These are phyloP conservation scores for Dascyllus trimaculatus DNA, from an alignment of 2,113 vertebrate genomes.

Conservation along the genomic window DNA sequence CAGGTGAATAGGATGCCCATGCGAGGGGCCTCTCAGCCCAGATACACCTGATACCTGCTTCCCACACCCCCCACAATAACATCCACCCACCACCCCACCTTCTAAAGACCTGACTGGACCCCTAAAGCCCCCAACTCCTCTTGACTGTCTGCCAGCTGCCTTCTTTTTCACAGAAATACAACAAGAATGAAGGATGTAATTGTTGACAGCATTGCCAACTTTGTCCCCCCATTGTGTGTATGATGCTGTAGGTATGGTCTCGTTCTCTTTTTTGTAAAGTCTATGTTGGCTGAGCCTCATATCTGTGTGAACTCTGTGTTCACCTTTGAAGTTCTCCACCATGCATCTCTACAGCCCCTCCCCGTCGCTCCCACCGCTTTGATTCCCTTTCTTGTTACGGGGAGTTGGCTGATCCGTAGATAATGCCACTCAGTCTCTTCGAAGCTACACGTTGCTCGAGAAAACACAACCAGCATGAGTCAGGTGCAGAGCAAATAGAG, in stretches of 20 bases:
- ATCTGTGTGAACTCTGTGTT: slow-evolving; percentile 74
- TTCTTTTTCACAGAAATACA: slow-evolving; percentile 42
- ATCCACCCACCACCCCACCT: slow-evolving; percentile 29
- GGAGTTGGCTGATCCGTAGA: slow-evolving; percentile 67
- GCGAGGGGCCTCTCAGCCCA: slow-evolving; percentile 72
- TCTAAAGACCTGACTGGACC: slow-evolving; percentile 52
- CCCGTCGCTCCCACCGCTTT: slow-evolving; percentile 57
- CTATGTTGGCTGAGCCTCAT: slow-evolving; percentile 67
- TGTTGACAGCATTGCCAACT: slow-evolving; percentile 61
- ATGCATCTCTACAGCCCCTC: slow-evolving; percentile 56
- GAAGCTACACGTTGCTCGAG: not conserved
- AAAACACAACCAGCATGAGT: slow-evolving; percentile 16
- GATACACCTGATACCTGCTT: slow-evolving; percentile 78
- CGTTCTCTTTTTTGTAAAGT: slow-evolving; percentile 39
- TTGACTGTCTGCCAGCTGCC: slow-evolving; percentile 67
- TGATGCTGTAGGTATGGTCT: slow-evolving; percentile 58
- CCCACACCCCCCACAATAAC: slow-evolving; percentile 47
- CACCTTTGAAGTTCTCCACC: slow-evolving; percentile 76
- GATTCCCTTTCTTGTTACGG: slow-evolving; percentile 65
- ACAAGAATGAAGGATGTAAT: slow-evolving; percentile 68
- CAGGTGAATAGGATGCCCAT: slow-evolving; percentile 75
- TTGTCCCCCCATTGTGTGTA: slow-evolving; percentile 27
- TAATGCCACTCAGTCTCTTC: slow-evolving; percentile 51
- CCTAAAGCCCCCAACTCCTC: slow-evolving; percentile 41
- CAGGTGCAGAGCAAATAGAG: slow-evolving; percentile 28